These are phyloP conservation scores for Drosophila birchii DNA, from an alignment of 2,888 invertebrate genomes.

Conservation along the genomic window DNA sequence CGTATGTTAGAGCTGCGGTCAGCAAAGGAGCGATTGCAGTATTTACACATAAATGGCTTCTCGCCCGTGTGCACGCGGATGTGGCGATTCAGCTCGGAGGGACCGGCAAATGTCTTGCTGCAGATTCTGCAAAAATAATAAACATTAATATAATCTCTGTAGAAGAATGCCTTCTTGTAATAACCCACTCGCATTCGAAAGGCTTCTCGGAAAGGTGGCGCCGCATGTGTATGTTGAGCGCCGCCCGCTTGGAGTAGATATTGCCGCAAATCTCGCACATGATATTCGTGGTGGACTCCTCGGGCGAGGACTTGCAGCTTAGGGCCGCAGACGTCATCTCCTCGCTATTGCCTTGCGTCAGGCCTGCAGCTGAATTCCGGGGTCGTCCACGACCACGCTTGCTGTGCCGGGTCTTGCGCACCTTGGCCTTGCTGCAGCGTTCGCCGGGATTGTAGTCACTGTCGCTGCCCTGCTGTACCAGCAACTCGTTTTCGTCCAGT, in stretches of 20 bases:
- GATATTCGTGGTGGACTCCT: conserved; percentile 64
- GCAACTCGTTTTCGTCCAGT: conserved; percentile 47
- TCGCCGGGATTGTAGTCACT: conserved; percentile 72
- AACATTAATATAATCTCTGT: neutral
- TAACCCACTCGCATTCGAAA: conserved; percentile 83
- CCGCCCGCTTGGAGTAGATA: conserved; percentile 82
- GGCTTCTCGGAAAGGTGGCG: conserved; percentile 84
- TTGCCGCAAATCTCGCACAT: conserved; percentile 85
- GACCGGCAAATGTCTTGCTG: conserved; percentile 83
- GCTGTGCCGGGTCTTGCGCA: conserved; percentile 49
- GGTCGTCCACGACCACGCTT: conserved; percentile 72
- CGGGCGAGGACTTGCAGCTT: conserved; percentile 53
- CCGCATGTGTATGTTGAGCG: conserved; percentile 84
- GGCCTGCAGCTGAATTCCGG: conserved; percentile 30
- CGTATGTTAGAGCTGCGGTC: conserved; percentile 85
- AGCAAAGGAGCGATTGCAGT: conserved; percentile 83
- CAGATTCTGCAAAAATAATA: conserved; percentile 83
- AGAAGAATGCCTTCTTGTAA: neutral
- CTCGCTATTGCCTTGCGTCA: conserved; percentile 5
- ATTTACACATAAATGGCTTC: conserved; percentile 84
- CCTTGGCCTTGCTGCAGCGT: conserved; percentile 64
- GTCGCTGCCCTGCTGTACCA: conserved; percentile 59
- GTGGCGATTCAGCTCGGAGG: conserved; percentile 83
- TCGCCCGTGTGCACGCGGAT: conserved; percentile 84
- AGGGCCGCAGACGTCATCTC: conserved; percentile 12